Conservation (phyloP, 2,113 vertebrate species). For the Pithys albifrons region DNA sequence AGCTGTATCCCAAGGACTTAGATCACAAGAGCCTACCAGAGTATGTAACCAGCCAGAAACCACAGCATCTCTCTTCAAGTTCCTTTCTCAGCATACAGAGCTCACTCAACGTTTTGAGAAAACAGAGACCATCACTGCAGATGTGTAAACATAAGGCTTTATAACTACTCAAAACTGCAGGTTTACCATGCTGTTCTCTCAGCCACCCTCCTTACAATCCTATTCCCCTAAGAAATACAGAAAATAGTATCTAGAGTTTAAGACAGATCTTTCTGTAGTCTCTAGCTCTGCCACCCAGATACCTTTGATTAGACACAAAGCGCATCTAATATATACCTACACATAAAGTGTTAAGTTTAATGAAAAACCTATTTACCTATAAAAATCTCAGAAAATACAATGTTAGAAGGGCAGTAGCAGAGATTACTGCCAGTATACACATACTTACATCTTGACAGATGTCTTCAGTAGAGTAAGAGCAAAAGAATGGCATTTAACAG, state of each 20-base stretch:
- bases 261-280: background rate
- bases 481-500: background rate
- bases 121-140: background rate
- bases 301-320: background rate
- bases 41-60: background rate
- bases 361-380: background rate
- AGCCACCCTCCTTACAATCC: background rate
- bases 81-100: background rate
- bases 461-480: background rate
- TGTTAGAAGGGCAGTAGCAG: background rate
- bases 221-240: background rate
- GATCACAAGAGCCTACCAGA: background rate
- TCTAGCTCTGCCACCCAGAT: background rate
- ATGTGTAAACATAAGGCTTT: background rate
- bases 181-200: background rate
- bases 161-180: background rate
- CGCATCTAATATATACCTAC: background rate
- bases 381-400: background rate
- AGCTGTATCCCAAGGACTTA: background rate
- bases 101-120: background rate
- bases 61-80: background rate
- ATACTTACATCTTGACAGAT: background rate
- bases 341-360: background rate
- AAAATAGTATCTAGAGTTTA: background rate
- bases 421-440: background rate